Base-by-base conservation (phyloP, 2,888 invertebrate genomes). In the Coremacera marginata region DNA sequence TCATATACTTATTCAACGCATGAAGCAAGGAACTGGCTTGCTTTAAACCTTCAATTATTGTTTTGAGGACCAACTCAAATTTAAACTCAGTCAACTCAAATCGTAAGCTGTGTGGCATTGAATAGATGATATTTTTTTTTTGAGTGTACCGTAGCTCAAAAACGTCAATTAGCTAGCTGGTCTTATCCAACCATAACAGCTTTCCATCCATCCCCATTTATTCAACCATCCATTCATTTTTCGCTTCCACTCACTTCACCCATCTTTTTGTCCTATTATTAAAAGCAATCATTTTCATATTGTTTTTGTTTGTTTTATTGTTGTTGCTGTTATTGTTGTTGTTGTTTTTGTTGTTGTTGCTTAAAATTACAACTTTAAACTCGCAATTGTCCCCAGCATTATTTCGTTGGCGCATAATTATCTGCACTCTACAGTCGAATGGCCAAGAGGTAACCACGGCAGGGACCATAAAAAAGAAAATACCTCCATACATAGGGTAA, bases 401-500 rank as follows among this genome's bases (percentile, higher is more conserved):
- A 22, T 49, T 68, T 22, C 25, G 51, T 68, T 51, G 68, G 68
- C 49, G 44, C 68, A 51, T 27, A 68, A 68, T 68, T 68, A 68
- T 51, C 68, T 49, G 19, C 67, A 37, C 67, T 44, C 68, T 19
- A 25, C 27, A 49, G 27, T 22, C 27, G 19, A 49, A 8, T 37
- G 25, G 49, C 63, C n/a, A 65, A 65, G n/a, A 65, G 34, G 63
- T 34, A 25, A 62, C 27, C 31, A 27, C 31, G 22, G 5, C 27
- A 22, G 22, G 55, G 55, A n/a, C 22, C 16, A 22, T 19, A 55
- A 55, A 22, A 55, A 55, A n/a, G 52, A 52, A 52, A 19, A n/a
- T 9, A 2, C 19, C 14, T 44, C 14, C 3, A 44, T 22, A 22
- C 55, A 5, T 55, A 19, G 19, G 19, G 19, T 9, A 55, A 19